phyloP scores from a whole-genome alignment of 2,797 vertebrate species.

The Enteromius fasciolatus region DNA sequence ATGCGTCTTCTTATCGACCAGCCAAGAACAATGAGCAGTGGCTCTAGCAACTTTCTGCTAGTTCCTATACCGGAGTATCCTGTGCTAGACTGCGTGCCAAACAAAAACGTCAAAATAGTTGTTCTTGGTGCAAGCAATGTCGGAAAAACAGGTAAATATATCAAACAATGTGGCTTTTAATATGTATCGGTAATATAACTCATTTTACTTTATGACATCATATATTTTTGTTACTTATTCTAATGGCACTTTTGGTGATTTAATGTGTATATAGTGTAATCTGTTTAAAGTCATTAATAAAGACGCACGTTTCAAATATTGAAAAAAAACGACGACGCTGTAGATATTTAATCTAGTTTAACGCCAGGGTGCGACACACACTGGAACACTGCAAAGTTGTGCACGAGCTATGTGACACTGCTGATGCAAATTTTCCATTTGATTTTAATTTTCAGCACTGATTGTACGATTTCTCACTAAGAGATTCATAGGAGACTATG shows the following conservation, averaged over 20 bases:
- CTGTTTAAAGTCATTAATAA: background rate
- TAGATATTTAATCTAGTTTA: constrained; percentile 18
- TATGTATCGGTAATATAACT: background rate
- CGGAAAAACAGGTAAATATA: constrained; percentile 87
- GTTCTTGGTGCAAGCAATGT: constrained; percentile 89
- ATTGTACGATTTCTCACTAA: constrained; percentile 93
- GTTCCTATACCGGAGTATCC: constrained; percentile 91
- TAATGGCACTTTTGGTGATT: background rate
- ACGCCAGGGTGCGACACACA: constrained; percentile 57
- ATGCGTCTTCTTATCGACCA: constrained; percentile 77
- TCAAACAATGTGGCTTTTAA: background rate
- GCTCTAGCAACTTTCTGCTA: constrained; percentile 87
- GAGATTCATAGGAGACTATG: constrained; percentile 94
- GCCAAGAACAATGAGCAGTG: constrained; percentile 84
- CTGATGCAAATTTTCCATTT: constrained; percentile 3
- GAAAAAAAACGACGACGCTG: background rate
- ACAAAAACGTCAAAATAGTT: constrained; percentile 90
- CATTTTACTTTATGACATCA: background rate
- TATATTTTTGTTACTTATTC: background rate
- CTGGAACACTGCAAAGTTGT: background rate
- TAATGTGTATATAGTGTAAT: background rate
- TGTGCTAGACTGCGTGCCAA: constrained; percentile 82
- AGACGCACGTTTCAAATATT: background rate
- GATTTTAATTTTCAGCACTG: constrained; percentile 77
- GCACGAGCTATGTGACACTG: background rate